Percentiles rank a stretch among this genome's conserved stretches.
Evolutionary conservation across 2,888 invertebrate species (phyloP).

Genomic region (Rutpela maculata): DNA sequence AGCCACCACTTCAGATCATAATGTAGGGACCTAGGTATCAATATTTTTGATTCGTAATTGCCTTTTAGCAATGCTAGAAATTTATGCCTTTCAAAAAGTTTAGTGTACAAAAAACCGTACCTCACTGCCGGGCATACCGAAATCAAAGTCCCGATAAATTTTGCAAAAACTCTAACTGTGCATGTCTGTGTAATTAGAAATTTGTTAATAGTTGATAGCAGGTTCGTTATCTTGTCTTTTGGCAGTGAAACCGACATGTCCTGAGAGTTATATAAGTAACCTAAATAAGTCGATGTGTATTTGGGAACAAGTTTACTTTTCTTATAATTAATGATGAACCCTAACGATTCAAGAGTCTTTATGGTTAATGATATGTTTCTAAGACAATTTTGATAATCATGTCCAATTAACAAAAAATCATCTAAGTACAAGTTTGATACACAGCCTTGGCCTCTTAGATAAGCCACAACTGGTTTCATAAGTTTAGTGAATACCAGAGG

Average conservation of each 20-base stretch:
- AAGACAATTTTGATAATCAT: too few species aligned
- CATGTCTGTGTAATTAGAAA: neutral
- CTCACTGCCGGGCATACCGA: slow-evolving; percentile 24
- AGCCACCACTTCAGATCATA: neutral
- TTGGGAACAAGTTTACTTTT: too few species aligned
- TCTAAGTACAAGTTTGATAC: too few species aligned
- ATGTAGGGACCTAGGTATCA: neutral
- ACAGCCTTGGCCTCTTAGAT: too few species aligned
- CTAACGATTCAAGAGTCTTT: too few species aligned
- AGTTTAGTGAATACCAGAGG: too few species aligned
- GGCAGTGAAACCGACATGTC: neutral
- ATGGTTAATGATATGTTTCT: too few species aligned
- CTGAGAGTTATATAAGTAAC: too few species aligned
- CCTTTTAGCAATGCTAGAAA: slow-evolving; percentile 7
- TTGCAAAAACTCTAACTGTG: neutral
- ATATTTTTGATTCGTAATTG: neutral
- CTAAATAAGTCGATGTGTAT: too few species aligned
- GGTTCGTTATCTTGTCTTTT: neutral
- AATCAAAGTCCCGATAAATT: slow-evolving; percentile 9
- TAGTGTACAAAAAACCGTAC: slow-evolving; percentile 20
- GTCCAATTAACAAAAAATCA: too few species aligned
- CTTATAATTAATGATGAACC: too few species aligned
- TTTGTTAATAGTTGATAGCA: neutral
- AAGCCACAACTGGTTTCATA: too few species aligned
- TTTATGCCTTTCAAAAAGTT: slow-evolving; percentile 12